These are phyloP conservation scores for Ardeotis arabs DNA, from an alignment of 2,113 vertebrate genomes.

Conservation along the genomic window DNA sequence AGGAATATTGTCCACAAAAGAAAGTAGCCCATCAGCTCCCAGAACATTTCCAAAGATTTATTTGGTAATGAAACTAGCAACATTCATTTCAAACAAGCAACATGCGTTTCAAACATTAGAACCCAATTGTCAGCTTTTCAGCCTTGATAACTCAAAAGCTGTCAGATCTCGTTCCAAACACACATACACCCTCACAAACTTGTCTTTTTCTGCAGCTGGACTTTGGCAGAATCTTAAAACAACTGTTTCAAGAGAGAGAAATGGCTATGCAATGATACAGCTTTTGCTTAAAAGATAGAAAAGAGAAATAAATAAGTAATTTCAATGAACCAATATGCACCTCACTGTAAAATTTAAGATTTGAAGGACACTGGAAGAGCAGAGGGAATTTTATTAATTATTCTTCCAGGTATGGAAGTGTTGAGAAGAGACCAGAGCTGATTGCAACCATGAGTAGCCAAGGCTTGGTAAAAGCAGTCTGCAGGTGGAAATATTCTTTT, in stretches of 20 bases:
- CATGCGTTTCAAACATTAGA: conserved; percentile 9
- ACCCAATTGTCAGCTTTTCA: background rate
- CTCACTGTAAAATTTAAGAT: background rate
- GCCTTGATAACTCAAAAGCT: background rate
- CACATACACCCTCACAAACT: background rate
- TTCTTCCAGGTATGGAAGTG: background rate
- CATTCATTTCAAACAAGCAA: background rate
- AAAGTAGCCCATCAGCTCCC: background rate
- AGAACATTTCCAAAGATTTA: background rate
- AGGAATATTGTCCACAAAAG: background rate
- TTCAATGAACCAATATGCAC: background rate
- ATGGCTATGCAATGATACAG: background rate
- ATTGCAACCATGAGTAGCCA: background rate
- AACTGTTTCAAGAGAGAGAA: background rate
- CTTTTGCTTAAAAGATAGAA: background rate
- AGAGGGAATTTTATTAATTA: background rate
- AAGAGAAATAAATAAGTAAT: background rate
- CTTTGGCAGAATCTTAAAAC: background rate
- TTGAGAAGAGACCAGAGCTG: background rate
- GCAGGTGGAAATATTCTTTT: background rate
- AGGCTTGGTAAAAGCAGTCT: background rate
- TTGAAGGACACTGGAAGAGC: background rate
- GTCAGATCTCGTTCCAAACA: background rate
- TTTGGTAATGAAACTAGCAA: conserved; percentile 3
- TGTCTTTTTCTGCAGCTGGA: background rate